These are phyloP conservation scores for Sinosuthora webbiana DNA, from an alignment of 2,113 vertebrate species.

Conservation along the genomic window DNA sequence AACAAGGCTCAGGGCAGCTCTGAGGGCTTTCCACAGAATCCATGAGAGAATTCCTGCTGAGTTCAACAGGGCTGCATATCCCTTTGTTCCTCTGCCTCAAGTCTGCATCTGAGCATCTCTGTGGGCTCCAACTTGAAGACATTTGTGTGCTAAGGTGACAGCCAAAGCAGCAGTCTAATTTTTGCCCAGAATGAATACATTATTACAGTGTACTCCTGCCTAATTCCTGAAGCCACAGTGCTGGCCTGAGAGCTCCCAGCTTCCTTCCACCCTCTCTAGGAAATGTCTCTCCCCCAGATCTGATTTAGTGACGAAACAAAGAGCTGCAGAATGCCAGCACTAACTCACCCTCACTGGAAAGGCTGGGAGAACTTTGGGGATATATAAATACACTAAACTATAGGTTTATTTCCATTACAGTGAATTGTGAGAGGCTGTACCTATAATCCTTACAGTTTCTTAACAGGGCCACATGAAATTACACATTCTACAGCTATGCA, in stretches of 20 bases:
- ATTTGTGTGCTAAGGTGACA: not conserved
- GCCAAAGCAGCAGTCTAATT: not conserved
- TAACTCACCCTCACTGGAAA: not conserved
- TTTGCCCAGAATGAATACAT: not conserved
- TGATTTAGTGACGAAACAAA: not conserved
- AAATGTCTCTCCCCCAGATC: not conserved
- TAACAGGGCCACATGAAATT: not conserved
- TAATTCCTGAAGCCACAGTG: not conserved
- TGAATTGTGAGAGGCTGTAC: not conserved
- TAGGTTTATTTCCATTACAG: not conserved
- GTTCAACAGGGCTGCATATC: not conserved
- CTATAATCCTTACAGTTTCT: not conserved
- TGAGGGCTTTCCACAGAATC: not conserved
- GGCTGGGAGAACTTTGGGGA: not conserved
- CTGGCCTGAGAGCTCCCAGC: rapidly evolving
- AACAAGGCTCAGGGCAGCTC: not conserved
- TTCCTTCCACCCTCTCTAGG: not conserved
- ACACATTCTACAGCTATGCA: not conserved
- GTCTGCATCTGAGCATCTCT: not conserved
- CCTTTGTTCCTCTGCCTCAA: not conserved
- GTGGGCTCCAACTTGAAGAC: not conserved
- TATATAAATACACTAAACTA: not conserved
- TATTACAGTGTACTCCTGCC: rapidly evolving
- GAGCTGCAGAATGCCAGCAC: not conserved
- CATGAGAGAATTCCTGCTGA: not conserved